Conservation (phyloP, 53 echinoderm and acorn worm genomes). For the Holothuria scabra region DNA sequence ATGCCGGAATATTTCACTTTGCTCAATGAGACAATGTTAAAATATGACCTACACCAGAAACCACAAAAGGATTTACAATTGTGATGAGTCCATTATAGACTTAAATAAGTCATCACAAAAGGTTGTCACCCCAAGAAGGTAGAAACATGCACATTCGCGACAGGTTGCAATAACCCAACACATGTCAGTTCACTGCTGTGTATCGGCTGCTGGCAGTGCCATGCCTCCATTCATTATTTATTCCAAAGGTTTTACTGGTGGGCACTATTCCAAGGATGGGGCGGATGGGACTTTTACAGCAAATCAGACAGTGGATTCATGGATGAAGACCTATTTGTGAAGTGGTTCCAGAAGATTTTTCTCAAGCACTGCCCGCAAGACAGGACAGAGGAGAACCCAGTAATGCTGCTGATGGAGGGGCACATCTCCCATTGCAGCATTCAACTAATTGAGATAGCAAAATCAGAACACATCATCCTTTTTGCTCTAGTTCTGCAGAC, state of each 20-base stretch:
- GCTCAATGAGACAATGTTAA: conserved; percentile 20
- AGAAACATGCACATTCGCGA: conserved; percentile 18
- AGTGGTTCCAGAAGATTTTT: conserved; percentile 52
- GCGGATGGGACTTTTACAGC: conserved; percentile 35
- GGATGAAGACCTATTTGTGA: conserved; percentile 28
- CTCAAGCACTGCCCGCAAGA: conserved; percentile 49
- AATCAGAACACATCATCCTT: conserved; percentile 27
- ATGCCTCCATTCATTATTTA: not conserved
- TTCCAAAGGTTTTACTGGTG: not conserved
- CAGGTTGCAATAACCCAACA: conserved; percentile 26
- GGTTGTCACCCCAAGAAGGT: not conserved
- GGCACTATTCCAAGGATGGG: conserved; percentile 16
- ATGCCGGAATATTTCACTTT: conserved; percentile 29
- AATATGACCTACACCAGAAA: not conserved
- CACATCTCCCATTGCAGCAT: conserved; percentile 11
- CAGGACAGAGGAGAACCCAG: conserved; percentile 36
- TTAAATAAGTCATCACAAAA: conserved; percentile 42
- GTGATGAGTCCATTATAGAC: conserved; percentile 40
- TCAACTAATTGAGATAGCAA: not conserved
- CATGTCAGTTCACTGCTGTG: conserved; percentile 28
- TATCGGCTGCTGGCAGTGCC: conserved; percentile 38
- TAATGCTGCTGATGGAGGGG: conserved; percentile 54
- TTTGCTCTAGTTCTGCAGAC: conserved; percentile 49
- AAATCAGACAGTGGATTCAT: conserved; percentile 36
- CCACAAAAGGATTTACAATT: conserved; percentile 22